Conservation (phyloP, 1,140 invertebrate genomes). For the Bombus cullumanus region DNA sequence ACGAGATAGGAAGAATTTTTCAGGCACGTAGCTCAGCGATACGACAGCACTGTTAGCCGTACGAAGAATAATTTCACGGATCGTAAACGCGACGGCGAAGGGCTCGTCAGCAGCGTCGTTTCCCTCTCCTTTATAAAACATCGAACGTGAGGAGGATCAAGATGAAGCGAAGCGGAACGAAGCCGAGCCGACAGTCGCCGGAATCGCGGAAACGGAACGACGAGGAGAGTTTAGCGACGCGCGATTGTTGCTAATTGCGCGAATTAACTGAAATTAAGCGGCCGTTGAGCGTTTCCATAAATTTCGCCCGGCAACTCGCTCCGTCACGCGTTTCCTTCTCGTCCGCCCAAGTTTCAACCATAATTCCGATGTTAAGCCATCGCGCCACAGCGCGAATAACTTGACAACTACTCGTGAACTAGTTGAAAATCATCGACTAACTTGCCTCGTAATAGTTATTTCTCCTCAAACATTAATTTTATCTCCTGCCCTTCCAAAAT, state of each 20-base stretch:
- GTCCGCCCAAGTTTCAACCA: not conserved
- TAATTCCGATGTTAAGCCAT: not conserved
- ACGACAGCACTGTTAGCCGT: not conserved
- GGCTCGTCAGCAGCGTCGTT: not conserved
- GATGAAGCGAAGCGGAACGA: not conserved
- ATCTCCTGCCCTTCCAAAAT: too few species aligned
- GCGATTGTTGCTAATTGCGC: conserved; percentile 40
- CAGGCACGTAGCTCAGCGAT: too few species aligned
- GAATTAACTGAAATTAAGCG: conserved; percentile 21
- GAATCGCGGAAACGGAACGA: too few species aligned
- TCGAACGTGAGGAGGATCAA: not conserved
- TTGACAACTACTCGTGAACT: not conserved
- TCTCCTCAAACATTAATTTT: too few species aligned
- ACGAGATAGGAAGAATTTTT: not conserved
- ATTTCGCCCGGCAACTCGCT: not conserved
- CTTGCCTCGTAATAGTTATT: too few species aligned
- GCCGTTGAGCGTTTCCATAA: conserved; percentile 35
- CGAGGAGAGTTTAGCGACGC: not conserved
- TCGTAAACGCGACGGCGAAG: not conserved
- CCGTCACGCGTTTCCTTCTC: not conserved
- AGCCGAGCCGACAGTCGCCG: not conserved
- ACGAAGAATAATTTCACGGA: conserved; percentile 9
- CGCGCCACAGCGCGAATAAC: too few species aligned
- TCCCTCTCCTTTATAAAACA: not conserved
- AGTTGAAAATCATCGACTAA: not conserved